Percentiles rank a stretch among this genome's conserved stretches.
These are phyloP conservation scores for Aleiodes alternator DNA, from an alignment of 2,888 invertebrate species.

Conservation along the genomic window DNA sequence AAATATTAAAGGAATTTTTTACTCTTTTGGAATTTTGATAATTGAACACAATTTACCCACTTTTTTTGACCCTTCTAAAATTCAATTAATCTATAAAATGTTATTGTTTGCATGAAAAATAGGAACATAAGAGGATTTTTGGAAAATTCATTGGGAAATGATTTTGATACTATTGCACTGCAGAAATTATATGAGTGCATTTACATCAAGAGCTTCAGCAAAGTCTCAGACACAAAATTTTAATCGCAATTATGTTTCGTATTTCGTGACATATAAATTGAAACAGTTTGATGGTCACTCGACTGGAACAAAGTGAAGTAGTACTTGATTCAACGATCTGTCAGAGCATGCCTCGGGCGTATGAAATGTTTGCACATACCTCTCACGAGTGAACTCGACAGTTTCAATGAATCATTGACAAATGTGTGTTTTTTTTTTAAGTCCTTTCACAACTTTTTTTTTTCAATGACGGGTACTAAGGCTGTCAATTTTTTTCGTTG, in stretches of 20 bases:
- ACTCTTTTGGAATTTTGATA: too few species aligned
- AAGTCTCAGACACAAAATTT: too few species aligned
- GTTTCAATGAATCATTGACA: conserved; percentile 34
- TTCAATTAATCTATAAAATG: too few species aligned
- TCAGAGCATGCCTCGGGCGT: conserved; percentile 24
- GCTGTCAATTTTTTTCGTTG: neutral
- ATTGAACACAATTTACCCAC: too few species aligned
- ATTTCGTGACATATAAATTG: conserved; percentile 20
- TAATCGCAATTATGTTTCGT: neutral
- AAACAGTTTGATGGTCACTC: conserved; percentile 23
- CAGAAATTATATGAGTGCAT: too few species aligned
- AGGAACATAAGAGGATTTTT: too few species aligned
- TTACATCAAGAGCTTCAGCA: too few species aligned
- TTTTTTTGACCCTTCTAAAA: too few species aligned
- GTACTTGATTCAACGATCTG: conserved; percentile 33
- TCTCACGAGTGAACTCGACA: conserved; percentile 24
- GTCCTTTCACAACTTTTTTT: neutral
- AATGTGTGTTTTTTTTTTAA: conserved; percentile 1
- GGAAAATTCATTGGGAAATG: too few species aligned
- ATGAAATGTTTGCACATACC: conserved; percentile 24
- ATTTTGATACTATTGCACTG: too few species aligned
- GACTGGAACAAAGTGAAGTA: conserved; percentile 28
- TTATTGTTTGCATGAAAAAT: too few species aligned
- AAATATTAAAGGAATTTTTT: too few species aligned
- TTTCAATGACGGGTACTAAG: neutral